Base-by-base conservation (phyloP, 2,797 vertebrate species). In the Semotilus atromaculatus region DNA sequence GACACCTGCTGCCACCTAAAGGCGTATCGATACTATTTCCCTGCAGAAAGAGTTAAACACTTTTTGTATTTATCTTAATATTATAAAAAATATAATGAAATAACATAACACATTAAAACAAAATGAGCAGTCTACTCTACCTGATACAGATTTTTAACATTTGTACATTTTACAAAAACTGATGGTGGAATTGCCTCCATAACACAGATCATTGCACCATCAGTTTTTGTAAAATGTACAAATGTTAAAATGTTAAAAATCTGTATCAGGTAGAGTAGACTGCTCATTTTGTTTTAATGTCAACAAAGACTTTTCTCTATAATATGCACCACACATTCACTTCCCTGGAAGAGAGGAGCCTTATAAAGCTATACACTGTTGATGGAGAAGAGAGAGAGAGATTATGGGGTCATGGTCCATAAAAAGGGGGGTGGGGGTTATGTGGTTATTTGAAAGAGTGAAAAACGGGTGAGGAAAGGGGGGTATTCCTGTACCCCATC, bases 401-500 rank as follows among this genome's bases (percentile, higher is more conserved):
- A 84, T 64, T 55, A 77, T 64, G 51, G 70, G 70, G 78, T 75
- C 72, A 51, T 70, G 82, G 68, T 71, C 70, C 45, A 79, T 87
- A 83, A 81, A 87, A 62, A 19, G 31, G 40, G 36, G 78, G 72
- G 26, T 38, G 72, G 82, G 45, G 18, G 58, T 77, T 71, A 55
- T 77, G 68, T 79, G 34, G 55, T 89, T 82, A 82, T 80, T 51
- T 23, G 19, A 70, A 71, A 77, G 66, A 74, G 31, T 55, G 48
- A 83, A 77, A 55, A 72, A 82, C 38, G 31, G 38, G 26, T 26
- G 62, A 84, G 72, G 19, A 55, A 48, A 34, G 36, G 45, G 31
- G 51, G 72, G 43, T 82, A 60, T 85, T 77, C 74, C 74, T 84
- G 64, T 86, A 76, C 55, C 60, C 78, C 82, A 84, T 86, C 86